A percentile compares a stretch with the other conserved stretches of the same genome.
Evolutionary conservation across 1,140 invertebrate genomes (phyloP).

Genomic region (Drosophila carrolli): DNA sequence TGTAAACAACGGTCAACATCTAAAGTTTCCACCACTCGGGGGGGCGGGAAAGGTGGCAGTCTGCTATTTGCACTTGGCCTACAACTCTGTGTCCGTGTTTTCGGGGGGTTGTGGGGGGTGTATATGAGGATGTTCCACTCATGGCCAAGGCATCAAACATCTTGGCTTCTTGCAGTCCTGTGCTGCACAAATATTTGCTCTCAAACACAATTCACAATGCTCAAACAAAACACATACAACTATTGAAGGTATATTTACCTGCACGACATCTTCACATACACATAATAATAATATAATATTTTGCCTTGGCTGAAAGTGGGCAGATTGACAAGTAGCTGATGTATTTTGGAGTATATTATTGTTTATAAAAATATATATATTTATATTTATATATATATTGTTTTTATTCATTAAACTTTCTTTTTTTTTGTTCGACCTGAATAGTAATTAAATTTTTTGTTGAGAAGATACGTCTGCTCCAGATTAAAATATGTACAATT

Average conservation of each 20-base stretch:
- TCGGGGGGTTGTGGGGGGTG: background rate
- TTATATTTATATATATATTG: background rate
- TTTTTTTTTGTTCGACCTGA: no score
- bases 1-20: conserved; percentile 75
- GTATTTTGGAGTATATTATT: background rate
- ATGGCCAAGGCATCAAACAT: conserved; percentile 63
- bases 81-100: conserved; percentile 19
- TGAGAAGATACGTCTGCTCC: background rate
- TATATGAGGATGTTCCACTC: conserved; percentile 42
- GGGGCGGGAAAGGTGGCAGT: conserved; percentile 11
- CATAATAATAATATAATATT: conserved; percentile 48
- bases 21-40: conserved; percentile 36
- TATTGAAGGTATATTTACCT: conserved; percentile 6
- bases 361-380: background rate
- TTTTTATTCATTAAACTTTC: background rate
- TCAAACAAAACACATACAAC: conserved; percentile 34
- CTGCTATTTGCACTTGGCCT: conserved; percentile 53
- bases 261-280: conserved; percentile 15
- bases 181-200: conserved; percentile 68
- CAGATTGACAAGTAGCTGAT: conserved; percentile 3
- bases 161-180: conserved; percentile 74
- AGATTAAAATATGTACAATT: background rate
- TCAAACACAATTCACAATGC: conserved; percentile 55
- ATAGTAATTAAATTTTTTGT: no score
- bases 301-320: conserved; percentile 28